A percentile compares a stretch with the other conserved stretches of the same genome.
phyloP scores from a whole-genome alignment of 2,113 vertebrate species.

The Misgurnus mizolepis region DNA sequence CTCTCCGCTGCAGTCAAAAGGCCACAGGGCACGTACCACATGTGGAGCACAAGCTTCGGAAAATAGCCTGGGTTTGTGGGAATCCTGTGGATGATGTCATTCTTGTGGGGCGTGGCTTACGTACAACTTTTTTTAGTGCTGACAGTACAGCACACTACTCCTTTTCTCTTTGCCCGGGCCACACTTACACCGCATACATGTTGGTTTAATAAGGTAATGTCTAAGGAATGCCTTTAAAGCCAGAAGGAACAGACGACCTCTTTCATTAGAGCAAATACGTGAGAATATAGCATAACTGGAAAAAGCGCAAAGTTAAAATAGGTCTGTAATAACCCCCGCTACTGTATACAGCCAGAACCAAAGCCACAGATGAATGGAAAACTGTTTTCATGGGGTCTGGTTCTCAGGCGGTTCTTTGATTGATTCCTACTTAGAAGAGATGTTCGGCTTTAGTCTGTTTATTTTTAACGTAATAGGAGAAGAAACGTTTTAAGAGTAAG shows the following conservation, averaged over 20 bases:
- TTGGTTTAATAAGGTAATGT: slow-evolving; percentile 69
- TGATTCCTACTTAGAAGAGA: slow-evolving; percentile 2
- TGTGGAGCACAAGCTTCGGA: slow-evolving; percentile 45
- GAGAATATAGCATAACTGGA: slow-evolving; percentile 46
- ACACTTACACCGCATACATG: slow-evolving; percentile 55
- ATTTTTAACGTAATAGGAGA: not conserved
- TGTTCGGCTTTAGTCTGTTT: slow-evolving; percentile 28
- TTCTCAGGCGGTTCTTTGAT: not conserved
- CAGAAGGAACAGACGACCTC: slow-evolving; percentile 61
- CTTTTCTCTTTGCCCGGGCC: slow-evolving; percentile 63
- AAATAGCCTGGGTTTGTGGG: not conserved
- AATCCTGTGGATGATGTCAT: slow-evolving; percentile 68
- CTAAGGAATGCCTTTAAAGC: slow-evolving; percentile 69
- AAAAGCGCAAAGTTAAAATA: slow-evolving; percentile 55
- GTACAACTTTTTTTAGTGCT: slow-evolving; percentile 41
- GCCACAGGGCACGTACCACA: slow-evolving; percentile 25
- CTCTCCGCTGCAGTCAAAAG: not conserved
- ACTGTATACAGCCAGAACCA: slow-evolving; percentile 54
- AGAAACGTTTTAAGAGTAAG: not conserved
- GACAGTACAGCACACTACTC: slow-evolving; percentile 66
- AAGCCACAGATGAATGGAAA: slow-evolving; percentile 30
- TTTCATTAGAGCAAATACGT: slow-evolving; percentile 61
- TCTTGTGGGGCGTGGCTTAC: slow-evolving; percentile 22
- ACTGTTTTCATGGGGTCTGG: slow-evolving; percentile 1
- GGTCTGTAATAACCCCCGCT: slow-evolving; percentile 54